Evolutionary conservation across 1,140 invertebrate species (phyloP).

Genomic region (Drosophila micromelanica): DNA sequence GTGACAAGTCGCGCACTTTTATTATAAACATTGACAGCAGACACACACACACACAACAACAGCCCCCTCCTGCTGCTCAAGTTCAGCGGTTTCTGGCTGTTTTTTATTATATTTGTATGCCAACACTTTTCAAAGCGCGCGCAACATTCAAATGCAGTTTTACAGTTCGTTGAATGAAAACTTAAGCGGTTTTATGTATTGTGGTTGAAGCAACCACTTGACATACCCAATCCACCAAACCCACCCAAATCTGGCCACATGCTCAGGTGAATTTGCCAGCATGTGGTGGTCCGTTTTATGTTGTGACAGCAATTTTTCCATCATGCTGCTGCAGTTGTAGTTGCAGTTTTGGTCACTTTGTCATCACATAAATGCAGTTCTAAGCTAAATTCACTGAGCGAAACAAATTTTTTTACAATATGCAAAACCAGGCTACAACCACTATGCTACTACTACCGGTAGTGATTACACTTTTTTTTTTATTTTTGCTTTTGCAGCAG

Average conservation of each 20-base stretch:
- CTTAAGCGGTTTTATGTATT: constrained; percentile 74
- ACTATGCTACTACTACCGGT: not conserved
- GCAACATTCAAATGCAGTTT: constrained; percentile 76
- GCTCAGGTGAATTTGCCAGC: constrained; percentile 20
- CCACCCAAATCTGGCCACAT: not conserved
- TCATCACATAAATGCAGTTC: constrained; percentile 77
- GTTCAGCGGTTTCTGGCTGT: constrained; percentile 31
- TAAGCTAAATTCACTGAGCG: constrained; percentile 66
- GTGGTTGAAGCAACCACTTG: constrained; percentile 40
- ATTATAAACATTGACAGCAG: constrained; percentile 65
- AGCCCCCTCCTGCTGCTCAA: constrained; percentile 37
- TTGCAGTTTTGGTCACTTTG: constrained; percentile 69
- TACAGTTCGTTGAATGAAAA: constrained; percentile 78
- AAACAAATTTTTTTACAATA: constrained; percentile 54
- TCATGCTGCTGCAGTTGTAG: constrained; percentile 41
- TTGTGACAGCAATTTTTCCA: constrained; percentile 77
- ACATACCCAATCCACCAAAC: not conserved
- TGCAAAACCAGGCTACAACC: constrained; percentile 57
- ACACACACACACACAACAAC: constrained; percentile 2
- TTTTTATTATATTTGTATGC: constrained; percentile 42
- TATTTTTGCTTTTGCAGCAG: constrained; percentile 29
- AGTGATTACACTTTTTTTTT: constrained; percentile 5
- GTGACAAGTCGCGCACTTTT: constrained; percentile 73
- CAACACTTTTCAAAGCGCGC: constrained; percentile 1
- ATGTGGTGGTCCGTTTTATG: constrained; percentile 54